A percentile compares a stretch with the other conserved stretches of the same genome.
These are phyloP conservation scores for Panonychus citri DNA, from an alignment of 1,140 invertebrate genomes.

Conservation along the genomic window DNA sequence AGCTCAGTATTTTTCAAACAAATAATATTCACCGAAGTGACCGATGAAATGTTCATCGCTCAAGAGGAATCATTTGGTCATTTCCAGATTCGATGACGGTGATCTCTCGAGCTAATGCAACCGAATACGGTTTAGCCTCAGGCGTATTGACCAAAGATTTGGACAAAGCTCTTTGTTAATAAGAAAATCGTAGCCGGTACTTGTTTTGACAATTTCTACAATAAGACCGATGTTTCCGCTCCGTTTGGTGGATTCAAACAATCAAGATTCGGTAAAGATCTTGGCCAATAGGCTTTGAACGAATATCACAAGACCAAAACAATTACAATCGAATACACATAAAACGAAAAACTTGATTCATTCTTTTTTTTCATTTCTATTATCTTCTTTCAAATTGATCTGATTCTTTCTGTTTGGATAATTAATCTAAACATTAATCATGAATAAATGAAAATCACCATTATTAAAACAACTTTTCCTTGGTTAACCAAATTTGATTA, in stretches of 20 bases:
- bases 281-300: constrained; percentile 72
- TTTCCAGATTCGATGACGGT: constrained; percentile 64
- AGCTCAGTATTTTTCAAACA: constrained; percentile 85
- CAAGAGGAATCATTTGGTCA: constrained; percentile 83
- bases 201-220: constrained; percentile 69
- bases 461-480: no score
- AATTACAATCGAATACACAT: constrained; percentile 69
- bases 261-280: constrained; percentile 58
- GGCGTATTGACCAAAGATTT: constrained; percentile 73
- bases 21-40: constrained; percentile 68
- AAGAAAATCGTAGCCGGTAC: constrained; percentile 55
- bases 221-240: constrained; percentile 41
- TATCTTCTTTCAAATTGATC: no score
- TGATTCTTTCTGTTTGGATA: no score
- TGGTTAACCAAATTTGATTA: no score
- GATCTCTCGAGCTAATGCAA: constrained; percentile 64
- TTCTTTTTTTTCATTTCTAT: no score
- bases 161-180: constrained; percentile 50
- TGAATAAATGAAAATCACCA: no score
- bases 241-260: constrained; percentile 72
- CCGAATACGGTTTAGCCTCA: constrained; percentile 75
- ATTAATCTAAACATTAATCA: no score
- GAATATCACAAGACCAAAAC: constrained; percentile 88
- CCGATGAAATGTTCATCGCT: constrained; percentile 73
- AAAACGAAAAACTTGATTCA: no score